phyloP scores from a whole-genome alignment of 2,113 vertebrate species.

The Sakesphorus luctuosus region DNA sequence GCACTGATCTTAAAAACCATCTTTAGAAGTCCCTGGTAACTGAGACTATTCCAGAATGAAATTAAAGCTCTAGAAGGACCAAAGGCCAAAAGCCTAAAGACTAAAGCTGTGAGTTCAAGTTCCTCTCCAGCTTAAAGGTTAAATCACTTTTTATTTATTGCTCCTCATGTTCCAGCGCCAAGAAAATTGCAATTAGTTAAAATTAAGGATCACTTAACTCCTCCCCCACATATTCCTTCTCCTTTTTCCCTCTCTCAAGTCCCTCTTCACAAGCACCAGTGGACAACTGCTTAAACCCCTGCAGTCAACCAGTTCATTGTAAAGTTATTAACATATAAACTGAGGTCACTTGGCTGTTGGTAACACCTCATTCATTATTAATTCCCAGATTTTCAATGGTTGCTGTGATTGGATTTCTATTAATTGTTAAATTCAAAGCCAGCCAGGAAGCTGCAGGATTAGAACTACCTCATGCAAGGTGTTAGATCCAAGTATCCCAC shows the following conservation, averaged over 20 bases:
- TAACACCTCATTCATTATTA: neutral
- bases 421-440: slow-evolving; percentile 21
- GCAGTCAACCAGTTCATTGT: neutral
- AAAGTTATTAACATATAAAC: neutral
- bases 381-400: neutral
- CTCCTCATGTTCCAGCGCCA: neutral
- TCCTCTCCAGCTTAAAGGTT: neutral
- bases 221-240: neutral
- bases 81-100: neutral
- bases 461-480: slow-evolving; percentile 45
- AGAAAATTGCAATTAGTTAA: neutral
- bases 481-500: neutral
- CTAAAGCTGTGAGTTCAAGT: neutral
- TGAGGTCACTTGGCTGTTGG: neutral
- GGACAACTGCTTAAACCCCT: neutral
- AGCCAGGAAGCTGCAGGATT: neutral
- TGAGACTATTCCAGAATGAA: neutral
- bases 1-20: neutral
- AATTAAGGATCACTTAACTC: neutral
- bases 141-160: neutral
- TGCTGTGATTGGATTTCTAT: neutral
- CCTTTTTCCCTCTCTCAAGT: neutral
- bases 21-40: neutral
- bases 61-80: neutral
- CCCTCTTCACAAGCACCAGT: neutral